phyloP scores from a whole-genome alignment of 2,113 vertebrate genomes.

The Chaenocephalus aceratus region DNA sequence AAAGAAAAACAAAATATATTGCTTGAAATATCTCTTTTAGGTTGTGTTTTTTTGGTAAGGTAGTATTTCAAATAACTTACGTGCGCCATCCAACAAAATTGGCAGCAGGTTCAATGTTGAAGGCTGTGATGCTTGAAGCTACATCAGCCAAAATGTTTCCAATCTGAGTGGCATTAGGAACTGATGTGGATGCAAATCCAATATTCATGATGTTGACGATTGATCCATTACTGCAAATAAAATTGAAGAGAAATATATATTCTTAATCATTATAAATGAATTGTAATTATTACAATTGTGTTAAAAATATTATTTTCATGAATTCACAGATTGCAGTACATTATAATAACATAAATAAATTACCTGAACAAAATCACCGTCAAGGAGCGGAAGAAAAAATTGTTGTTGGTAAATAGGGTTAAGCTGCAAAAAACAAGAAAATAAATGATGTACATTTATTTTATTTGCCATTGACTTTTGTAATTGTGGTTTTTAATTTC shows the following conservation, averaged over 20 bases:
- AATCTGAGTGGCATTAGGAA: conserved; percentile 35
- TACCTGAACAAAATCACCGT: conserved; percentile 51
- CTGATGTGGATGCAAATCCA: conserved; percentile 1
- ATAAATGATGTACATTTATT: background rate
- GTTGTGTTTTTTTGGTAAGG: background rate
- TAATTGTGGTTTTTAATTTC: background rate
- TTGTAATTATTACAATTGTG: background rate
- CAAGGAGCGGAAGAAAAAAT: conserved; percentile 30
- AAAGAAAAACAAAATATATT: background rate
- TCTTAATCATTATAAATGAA: background rate
- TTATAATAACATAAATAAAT: background rate
- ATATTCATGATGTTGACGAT: conserved; percentile 9
- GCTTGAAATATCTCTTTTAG: background rate
- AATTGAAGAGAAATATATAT: background rate
- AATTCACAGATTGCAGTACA: background rate
- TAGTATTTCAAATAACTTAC: conserved; percentile 27
- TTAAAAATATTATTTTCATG: no score
- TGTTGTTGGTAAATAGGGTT: background rate
- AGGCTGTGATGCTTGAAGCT: conserved; percentile 24
- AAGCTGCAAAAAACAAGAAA: conserved; percentile 48
- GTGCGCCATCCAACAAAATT: conserved; percentile 36
- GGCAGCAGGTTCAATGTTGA: conserved; percentile 46
- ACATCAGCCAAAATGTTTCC: conserved; percentile 30
- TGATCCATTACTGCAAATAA: conserved; percentile 52
- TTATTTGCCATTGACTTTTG: background rate